Evolutionary conservation across 1,140 invertebrate genomes (phyloP).

Genomic region (Wasmannia auropunctata): DNA sequence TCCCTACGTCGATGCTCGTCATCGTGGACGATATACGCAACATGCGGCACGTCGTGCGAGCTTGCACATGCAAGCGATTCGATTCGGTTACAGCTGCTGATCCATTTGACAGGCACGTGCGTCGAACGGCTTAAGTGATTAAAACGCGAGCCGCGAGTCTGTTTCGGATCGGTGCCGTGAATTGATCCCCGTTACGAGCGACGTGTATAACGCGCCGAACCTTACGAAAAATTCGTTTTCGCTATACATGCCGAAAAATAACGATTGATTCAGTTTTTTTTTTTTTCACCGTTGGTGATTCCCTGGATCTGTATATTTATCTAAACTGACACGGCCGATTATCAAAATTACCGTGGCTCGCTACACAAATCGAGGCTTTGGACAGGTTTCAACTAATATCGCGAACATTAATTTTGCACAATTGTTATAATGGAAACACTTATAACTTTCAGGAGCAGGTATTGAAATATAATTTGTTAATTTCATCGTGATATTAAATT

Average conservation of each 20-base stretch:
- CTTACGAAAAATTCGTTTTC: conserved; percentile 28
- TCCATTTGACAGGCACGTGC: conserved; percentile 52
- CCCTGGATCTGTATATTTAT: neutral
- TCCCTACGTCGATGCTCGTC: neutral
- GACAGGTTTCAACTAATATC: neutral
- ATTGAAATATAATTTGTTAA: conserved; percentile 38
- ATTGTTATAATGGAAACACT: conserved; percentile 18
- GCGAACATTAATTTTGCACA: neutral
- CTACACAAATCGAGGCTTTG: neutral
- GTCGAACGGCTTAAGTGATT: conserved; percentile 62
- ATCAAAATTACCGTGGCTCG: neutral
- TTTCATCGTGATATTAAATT: conserved; percentile 4
- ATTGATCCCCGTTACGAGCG: conserved; percentile 18
- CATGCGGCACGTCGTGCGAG: neutral
- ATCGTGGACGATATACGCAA: neutral
- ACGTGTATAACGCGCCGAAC: neutral
- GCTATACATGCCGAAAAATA: neutral
- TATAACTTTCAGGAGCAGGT: conserved; percentile 5
- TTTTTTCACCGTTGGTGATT: neutral
- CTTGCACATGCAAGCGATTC: conserved; percentile 42
- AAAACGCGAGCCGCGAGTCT: conserved; percentile 64
- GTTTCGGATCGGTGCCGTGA: conserved; percentile 28
- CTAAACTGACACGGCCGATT: neutral
- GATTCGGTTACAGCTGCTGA: conserved; percentile 57
- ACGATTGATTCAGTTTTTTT: neutral